Percentiles rank a stretch among this genome's conserved stretches.
phyloP scores from a whole-genome alignment of 1,140 invertebrate genomes.

The Orius laevigatus region DNA sequence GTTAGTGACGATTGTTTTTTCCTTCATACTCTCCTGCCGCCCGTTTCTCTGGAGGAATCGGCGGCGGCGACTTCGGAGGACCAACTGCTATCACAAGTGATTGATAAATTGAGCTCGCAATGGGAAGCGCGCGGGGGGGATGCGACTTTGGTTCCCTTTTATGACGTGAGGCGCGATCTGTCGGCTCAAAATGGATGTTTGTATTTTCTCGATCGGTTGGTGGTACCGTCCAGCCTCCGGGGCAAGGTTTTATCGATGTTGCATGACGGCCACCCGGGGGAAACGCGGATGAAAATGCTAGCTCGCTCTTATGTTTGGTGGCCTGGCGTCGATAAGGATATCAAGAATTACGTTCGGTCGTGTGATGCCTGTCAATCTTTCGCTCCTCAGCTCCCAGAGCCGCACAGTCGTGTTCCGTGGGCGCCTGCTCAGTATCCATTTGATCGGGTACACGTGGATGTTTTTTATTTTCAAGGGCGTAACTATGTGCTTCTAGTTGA shows the following conservation, averaged over 20 bases:
- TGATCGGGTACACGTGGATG: conserved; percentile 3
- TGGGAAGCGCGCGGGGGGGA: neutral
- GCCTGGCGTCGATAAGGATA: conserved; percentile 21
- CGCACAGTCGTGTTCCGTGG: conserved; percentile 3
- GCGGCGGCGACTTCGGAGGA: neutral
- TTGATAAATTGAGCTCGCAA: neutral
- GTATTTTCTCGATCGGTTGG: conserved; percentile 8
- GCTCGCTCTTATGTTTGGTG: conserved; percentile 21
- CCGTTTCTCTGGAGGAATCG: neutral
- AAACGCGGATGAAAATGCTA: conserved; percentile 24
- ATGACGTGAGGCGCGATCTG: neutral
- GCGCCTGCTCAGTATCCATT: neutral
- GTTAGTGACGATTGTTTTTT: neutral
- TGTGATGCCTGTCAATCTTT: conserved; percentile 19
- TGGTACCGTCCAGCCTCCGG: conserved; percentile 14
- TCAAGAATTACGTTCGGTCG: conserved; percentile 20
- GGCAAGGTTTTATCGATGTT: conserved; percentile 14
- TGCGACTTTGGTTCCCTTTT: neutral
- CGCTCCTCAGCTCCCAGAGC: neutral
- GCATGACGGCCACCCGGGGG: conserved; percentile 20
- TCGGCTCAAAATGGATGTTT: neutral
- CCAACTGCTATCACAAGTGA: neutral
- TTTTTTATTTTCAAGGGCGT: neutral
- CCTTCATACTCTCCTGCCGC: neutral
- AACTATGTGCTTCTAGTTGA: conserved; percentile 10